These are phyloP conservation scores for Coccyzus lansbergi DNA, from an alignment of 2,797 vertebrate genomes.

Conservation along the genomic window DNA sequence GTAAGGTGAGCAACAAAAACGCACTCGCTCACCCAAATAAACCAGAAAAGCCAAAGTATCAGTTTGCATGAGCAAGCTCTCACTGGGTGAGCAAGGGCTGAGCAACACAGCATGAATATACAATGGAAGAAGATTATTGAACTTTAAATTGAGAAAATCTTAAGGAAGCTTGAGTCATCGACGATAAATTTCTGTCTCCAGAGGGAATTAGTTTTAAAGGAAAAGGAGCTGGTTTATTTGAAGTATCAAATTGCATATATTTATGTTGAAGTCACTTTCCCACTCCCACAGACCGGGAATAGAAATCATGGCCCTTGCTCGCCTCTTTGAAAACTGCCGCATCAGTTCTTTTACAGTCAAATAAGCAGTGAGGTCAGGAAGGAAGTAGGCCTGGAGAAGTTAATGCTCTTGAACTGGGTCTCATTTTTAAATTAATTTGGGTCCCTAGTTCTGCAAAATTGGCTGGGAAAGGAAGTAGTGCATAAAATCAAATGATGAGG, in stretches of 20 bases:
- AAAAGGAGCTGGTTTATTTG: constrained; percentile 6
- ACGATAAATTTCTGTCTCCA: constrained; percentile 20
- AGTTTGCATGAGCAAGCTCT: background rate
- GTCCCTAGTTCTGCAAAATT: background rate
- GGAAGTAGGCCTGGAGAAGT: constrained; percentile 11
- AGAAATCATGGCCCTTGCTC: background rate
- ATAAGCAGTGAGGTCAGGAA: constrained; percentile 32
- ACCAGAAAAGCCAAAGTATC: background rate
- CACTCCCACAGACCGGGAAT: constrained; percentile 40
- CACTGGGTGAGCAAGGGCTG: background rate
- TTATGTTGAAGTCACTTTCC: background rate
- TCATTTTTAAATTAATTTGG: background rate
- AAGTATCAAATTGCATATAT: constrained; percentile 42
- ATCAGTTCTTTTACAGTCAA: constrained; percentile 38
- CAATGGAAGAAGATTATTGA: background rate
- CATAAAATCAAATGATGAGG: background rate
- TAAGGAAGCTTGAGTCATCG: constrained; percentile 18
- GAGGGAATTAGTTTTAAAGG: constrained; percentile 37
- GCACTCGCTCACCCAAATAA: background rate
- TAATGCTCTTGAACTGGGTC: background rate
- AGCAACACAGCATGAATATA: background rate
- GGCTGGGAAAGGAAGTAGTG: constrained; percentile 36
- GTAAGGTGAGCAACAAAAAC: background rate
- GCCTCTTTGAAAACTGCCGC: constrained; percentile 33
- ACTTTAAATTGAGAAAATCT: constrained; percentile 40